phyloP scores from a whole-genome alignment of 1,140 invertebrate species.

The Pseudachorutes palmiensis region DNA sequence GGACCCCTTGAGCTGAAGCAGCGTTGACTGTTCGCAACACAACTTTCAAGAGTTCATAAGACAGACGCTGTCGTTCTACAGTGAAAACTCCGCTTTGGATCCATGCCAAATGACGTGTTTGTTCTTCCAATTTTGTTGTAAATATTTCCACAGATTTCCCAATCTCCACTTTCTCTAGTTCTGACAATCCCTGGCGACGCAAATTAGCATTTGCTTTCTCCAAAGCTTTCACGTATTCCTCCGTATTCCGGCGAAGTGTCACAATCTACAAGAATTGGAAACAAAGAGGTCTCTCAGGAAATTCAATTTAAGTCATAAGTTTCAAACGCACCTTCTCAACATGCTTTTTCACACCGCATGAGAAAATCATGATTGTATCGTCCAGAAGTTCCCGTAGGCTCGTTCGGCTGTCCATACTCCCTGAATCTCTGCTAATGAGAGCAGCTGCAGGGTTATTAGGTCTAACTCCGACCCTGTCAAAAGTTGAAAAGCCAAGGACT shows the following conservation, averaged over 20 bases:
- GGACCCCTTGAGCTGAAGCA: slow-evolving; percentile 52
- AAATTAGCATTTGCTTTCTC: slow-evolving; percentile 48
- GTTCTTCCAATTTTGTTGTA: slow-evolving; percentile 50
- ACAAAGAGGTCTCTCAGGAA: slow-evolving; percentile 5
- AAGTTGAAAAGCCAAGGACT: slow-evolving; percentile 21
- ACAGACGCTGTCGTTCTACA: slow-evolving; percentile 51
- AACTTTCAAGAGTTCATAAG: slow-evolving; percentile 54
- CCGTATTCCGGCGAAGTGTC: slow-evolving; percentile 50
- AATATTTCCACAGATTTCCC: slow-evolving; percentile 48
- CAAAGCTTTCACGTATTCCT: slow-evolving; percentile 51
- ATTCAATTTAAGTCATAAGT: background rate
- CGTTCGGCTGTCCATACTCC: slow-evolving; percentile 24
- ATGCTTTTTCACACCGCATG: slow-evolving; percentile 59
- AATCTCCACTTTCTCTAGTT: slow-evolving; percentile 44
- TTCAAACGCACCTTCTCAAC: slow-evolving; percentile 56
- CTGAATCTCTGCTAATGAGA: slow-evolving; percentile 26
- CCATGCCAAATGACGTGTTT: slow-evolving; percentile 56
- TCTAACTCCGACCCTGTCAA: slow-evolving; percentile 7
- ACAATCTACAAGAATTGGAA: slow-evolving; percentile 24
- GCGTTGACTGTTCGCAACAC: slow-evolving; percentile 51
- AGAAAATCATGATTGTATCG: slow-evolving; percentile 59
- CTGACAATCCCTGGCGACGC: slow-evolving; percentile 31
- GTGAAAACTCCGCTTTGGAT: slow-evolving; percentile 54
- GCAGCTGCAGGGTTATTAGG: slow-evolving; percentile 27
- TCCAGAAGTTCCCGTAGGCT: slow-evolving; percentile 54